Conservation (phyloP, 1,140 invertebrate species). For the Apis laboriosa region DNA sequence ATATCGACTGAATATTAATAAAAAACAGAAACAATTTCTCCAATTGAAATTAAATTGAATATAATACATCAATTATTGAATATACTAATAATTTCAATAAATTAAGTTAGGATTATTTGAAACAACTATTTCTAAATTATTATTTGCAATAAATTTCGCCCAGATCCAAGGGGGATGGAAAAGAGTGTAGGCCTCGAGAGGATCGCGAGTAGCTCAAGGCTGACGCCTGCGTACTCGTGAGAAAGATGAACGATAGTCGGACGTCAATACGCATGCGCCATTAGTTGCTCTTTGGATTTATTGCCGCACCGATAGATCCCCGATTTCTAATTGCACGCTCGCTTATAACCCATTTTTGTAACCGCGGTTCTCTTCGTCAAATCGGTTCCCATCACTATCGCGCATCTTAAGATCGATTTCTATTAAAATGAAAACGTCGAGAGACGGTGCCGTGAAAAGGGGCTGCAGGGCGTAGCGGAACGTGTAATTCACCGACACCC, state of each 20-base stretch:
- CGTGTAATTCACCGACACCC: slow-evolving; percentile 35
- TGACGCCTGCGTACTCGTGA: slow-evolving; percentile 62
- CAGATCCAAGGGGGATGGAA: not conserved
- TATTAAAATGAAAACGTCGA: slow-evolving; percentile 57
- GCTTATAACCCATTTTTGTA: not conserved
- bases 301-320: slow-evolving; percentile 64
- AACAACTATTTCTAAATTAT: no score
- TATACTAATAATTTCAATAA: no score
- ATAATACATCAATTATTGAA: no score
- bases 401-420: slow-evolving; percentile 45
- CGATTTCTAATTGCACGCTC: slow-evolving; percentile 73
- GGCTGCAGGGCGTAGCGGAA: slow-evolving; percentile 20
- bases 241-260: slow-evolving; percentile 75
- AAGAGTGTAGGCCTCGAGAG: not conserved
- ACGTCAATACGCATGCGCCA: slow-evolving; percentile 68
- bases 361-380: not conserved
- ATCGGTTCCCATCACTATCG: not conserved
- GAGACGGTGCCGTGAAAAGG: not conserved
- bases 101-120: no score
- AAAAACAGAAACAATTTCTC: no score
- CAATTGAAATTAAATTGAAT: no score
- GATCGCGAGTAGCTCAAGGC: slow-evolving; percentile 58
- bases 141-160: no score
- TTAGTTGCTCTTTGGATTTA: slow-evolving; percentile 70
- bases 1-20: no score